Evolutionary conservation across 2,888 invertebrate genomes (phyloP).

Genomic region (Ctena decussata): DNA sequence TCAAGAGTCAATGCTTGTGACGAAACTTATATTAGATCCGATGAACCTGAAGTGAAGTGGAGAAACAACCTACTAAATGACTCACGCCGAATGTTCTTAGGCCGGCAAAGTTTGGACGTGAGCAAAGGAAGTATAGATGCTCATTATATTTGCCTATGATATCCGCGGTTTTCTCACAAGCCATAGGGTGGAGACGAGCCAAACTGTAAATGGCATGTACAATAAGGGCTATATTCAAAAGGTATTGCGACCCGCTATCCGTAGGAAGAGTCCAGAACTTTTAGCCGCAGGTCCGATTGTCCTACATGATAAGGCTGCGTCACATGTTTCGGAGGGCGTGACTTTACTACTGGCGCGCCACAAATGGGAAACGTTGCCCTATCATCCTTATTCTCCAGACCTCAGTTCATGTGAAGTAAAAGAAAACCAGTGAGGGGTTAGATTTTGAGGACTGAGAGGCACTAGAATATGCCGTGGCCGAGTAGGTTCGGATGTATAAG

Average conservation of each 20-base stretch:
- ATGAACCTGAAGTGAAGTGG: background rate
- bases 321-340: background rate
- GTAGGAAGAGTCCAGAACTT: background rate
- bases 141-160: conserved; percentile 3
- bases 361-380: too few relatives aligned
- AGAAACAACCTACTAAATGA: background rate
- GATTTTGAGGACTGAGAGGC: too few relatives aligned
- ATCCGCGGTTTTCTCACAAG: background rate
- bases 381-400: too few relatives aligned
- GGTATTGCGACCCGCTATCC: background rate
- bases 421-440: too few relatives aligned
- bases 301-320: background rate
- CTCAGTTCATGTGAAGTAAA: too few relatives aligned
- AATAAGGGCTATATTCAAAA: background rate
- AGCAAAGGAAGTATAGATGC: background rate
- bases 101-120: background rate
- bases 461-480: too few relatives aligned
- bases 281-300: background rate
- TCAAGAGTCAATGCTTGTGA: background rate
- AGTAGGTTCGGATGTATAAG: too few relatives aligned
- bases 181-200: background rate
- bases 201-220: background rate
- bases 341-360: background rate
- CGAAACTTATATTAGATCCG: background rate
- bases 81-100: background rate